Base-by-base conservation (phyloP, 2,888 invertebrate genomes). In the Chymomyza fuscimana region DNA sequence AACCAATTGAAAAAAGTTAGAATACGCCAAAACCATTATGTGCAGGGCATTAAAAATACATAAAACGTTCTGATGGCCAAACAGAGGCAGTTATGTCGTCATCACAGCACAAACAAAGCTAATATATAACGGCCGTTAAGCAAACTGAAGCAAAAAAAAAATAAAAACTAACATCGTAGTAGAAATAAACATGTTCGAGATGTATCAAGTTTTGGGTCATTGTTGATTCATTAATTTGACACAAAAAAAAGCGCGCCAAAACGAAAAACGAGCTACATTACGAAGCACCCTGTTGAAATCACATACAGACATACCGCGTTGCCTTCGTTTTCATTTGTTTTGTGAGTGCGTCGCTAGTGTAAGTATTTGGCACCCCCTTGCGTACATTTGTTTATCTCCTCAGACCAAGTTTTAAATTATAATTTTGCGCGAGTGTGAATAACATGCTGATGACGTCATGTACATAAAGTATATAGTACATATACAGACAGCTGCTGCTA, bases 371-470 rank as follows among this genome's bases (percentile, higher is more conserved):
- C 40, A 46, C 12, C 40, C 12, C 40, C 40, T 12, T 46, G 40
- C 12, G 12, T 46, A 10, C 40, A 46, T 46, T 46, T 46, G 40
- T 46, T 46, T 46, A 12, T 46, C 12, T 12, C 12, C 12, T 10
- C 10, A 5, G 40, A 12, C 12, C 40, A 32, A 32, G 32, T 73
- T 73, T 46, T 69, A 75, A 76, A 76, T 71, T 65, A 73, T 15
- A 76, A 73, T 72, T 65, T 78, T 56, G 75, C 65, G 79, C 78
- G 75, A 78, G 78, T 72, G 81, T 79, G 77, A 85, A 86, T 82
- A 82, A 69, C 83, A 77, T 71, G 67, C 51, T 71, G 71, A 72
- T 86, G 83, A 83, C 83, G 83, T 83, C 83, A 83, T 79, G 81
- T 67, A n/a, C 59, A 67, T 54, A 61, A 9, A 65, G 7, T 63